These are phyloP conservation scores for Drosophila rellima DNA, from an alignment of 2,888 invertebrate genomes.

Conservation along the genomic window DNA sequence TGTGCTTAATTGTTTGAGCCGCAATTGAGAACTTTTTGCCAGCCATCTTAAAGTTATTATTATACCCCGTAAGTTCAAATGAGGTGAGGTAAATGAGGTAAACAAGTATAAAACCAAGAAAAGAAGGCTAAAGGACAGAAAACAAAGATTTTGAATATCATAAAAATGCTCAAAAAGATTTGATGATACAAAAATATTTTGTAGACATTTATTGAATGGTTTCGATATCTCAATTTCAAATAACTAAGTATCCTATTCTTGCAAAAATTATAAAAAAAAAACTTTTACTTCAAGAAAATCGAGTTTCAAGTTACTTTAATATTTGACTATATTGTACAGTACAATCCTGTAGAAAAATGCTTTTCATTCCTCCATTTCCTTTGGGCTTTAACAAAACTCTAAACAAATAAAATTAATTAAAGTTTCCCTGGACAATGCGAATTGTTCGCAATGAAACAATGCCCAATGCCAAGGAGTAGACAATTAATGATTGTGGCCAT, in stretches of 20 bases:
- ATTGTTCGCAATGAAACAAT: conserved; percentile 9
- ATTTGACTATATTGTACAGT: too few species aligned
- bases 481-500: conserved; percentile 55
- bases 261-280: too few species aligned
- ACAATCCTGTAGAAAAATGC: not conserved
- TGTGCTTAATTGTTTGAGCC: conserved; percentile 72
- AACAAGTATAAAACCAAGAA: too few species aligned
- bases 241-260: too few species aligned
- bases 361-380: not conserved
- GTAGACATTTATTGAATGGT: too few species aligned
- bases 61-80: not conserved
- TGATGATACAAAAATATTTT: too few species aligned
- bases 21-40: conserved; percentile 14
- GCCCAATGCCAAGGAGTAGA: conserved; percentile 2
- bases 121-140: too few species aligned
- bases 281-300: too few species aligned
- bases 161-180: too few species aligned
- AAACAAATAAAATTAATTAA: conserved; percentile 33
- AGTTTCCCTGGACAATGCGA: not conserved
- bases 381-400: not conserved
- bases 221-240: too few species aligned
- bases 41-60: conserved; percentile 36
- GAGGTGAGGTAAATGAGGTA: too few species aligned
- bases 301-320: not conserved
- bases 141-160: not conserved